phyloP scores from a whole-genome alignment of 1,140 invertebrate species.

The Drosophila sturtevanti region DNA sequence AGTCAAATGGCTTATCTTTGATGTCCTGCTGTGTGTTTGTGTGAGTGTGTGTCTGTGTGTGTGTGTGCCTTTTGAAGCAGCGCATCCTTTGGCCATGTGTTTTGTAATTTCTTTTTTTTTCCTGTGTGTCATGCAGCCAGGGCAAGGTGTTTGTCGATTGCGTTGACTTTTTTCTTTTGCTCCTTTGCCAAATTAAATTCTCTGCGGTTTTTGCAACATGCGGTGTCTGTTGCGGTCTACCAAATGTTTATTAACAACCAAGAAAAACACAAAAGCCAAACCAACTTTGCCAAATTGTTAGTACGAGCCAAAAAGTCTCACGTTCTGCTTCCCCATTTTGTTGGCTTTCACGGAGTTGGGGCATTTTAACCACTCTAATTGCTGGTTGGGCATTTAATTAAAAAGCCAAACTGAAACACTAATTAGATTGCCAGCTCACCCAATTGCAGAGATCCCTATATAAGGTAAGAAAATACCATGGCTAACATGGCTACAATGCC shows the following conservation, averaged over 20 bases:
- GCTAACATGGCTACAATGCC: neutral
- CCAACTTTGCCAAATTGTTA: slow-evolving; percentile 20
- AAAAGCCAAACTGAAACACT: slow-evolving; percentile 70
- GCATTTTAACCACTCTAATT: slow-evolving; percentile 67
- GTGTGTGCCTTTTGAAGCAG: neutral
- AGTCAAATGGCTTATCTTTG: slow-evolving; percentile 59
- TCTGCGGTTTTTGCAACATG: slow-evolving; percentile 73
- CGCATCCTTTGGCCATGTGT: slow-evolving; percentile 50
- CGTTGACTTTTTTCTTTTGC: slow-evolving; percentile 1
- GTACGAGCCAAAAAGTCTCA: slow-evolving; percentile 63
- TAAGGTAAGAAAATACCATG: slow-evolving; percentile 42
- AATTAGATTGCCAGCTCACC: slow-evolving; percentile 75
- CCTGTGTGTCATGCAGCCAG: slow-evolving; percentile 12
- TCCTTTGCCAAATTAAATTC: slow-evolving; percentile 72
- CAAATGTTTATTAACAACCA: slow-evolving; percentile 54
- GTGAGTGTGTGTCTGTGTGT: too few species aligned
- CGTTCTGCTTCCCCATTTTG: slow-evolving; percentile 49
- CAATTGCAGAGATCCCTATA: slow-evolving; percentile 39
- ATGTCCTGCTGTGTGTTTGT: slow-evolving; percentile 69
- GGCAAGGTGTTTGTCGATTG: slow-evolving; percentile 60
- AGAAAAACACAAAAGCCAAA: neutral
- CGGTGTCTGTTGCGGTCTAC: slow-evolving; percentile 65
- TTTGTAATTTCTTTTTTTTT: slow-evolving; percentile 31
- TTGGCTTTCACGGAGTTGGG: slow-evolving; percentile 7
- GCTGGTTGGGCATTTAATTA: slow-evolving; percentile 64